Percentiles rank a stretch among this genome's conserved stretches.
Evolutionary conservation across 2,797 vertebrate genomes (phyloP).

Genomic region (Ctenosaura bakeri): DNA sequence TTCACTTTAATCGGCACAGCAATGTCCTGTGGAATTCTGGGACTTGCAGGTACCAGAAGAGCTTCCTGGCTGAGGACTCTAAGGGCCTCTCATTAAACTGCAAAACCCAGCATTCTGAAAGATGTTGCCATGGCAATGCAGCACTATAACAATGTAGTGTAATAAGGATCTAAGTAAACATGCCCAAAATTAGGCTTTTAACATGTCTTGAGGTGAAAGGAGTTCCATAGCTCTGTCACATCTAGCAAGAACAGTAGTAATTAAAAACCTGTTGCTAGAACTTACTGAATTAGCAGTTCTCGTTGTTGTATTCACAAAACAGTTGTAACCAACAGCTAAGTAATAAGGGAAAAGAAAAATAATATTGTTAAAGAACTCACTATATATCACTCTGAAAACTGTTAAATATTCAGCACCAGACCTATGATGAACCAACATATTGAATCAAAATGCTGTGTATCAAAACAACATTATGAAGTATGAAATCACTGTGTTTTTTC

Average conservation of each 20-base stretch:
- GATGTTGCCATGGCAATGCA: too few species aligned
- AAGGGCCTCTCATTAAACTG: too few species aligned
- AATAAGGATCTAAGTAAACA: not conserved
- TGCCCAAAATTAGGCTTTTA: not conserved
- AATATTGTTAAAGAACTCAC: not conserved
- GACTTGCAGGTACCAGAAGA: too few species aligned
- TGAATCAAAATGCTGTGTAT: constrained; percentile 26
- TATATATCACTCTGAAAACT: not conserved
- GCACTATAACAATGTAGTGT: too few species aligned
- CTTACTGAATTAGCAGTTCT: constrained; percentile 97
- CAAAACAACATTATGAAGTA: not conserved
- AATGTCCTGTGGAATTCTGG: too few species aligned
- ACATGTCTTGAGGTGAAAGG: not conserved
- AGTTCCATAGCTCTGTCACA: not conserved
- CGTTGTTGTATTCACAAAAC: constrained; percentile 96
- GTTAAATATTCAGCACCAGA: constrained; percentile 30
- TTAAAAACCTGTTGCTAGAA: constrained; percentile 54
- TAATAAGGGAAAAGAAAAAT: constrained; percentile 62
- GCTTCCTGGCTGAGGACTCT: too few species aligned
- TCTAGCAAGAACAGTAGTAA: not conserved
- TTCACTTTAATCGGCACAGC: too few species aligned
- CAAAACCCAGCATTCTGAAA: too few species aligned
- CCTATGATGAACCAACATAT: not conserved
- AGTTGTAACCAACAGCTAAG: constrained; percentile 97
- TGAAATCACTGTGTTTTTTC: constrained; percentile 25